Conservation (phyloP, 2,113 vertebrate species). For the Martes martes region DNA sequence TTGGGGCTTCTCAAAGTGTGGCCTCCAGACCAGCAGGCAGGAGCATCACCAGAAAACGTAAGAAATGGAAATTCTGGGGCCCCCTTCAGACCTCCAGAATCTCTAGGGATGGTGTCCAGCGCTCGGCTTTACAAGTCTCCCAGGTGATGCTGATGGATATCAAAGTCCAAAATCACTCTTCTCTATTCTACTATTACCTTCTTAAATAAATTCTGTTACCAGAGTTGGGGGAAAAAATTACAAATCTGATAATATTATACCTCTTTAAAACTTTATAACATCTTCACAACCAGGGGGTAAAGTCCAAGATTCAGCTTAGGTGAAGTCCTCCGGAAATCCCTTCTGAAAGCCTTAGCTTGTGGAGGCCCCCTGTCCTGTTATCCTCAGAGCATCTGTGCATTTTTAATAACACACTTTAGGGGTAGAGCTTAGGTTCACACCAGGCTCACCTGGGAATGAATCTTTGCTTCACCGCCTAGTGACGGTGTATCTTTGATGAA, state of each 20-base stretch:
- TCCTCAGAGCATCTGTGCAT: background rate
- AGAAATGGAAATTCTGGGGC: background rate
- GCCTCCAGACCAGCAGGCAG: too few relatives aligned
- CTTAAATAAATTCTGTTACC: background rate
- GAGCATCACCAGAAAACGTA: background rate
- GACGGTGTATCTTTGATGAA: background rate
- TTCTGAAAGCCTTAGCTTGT: background rate
- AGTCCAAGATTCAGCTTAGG: background rate
- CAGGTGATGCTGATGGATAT: background rate
- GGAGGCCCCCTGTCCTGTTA: background rate
- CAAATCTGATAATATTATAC: background rate
- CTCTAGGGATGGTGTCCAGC: fast-evolving
- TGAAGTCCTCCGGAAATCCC: background rate
- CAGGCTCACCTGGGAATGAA: background rate
- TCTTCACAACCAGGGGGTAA: background rate
- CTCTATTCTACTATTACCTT: background rate
- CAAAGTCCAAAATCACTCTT: background rate
- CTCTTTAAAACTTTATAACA: background rate
- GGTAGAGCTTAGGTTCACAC: background rate
- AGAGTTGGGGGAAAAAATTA: background rate
- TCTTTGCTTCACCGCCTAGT: background rate
- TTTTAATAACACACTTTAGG: background rate
- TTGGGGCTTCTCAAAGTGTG: background rate
- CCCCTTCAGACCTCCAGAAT: too few relatives aligned
- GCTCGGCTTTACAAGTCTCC: background rate